These are phyloP conservation scores for Orchesella flavescens DNA, from an alignment of 2,888 invertebrate genomes.

Conservation along the genomic window DNA sequence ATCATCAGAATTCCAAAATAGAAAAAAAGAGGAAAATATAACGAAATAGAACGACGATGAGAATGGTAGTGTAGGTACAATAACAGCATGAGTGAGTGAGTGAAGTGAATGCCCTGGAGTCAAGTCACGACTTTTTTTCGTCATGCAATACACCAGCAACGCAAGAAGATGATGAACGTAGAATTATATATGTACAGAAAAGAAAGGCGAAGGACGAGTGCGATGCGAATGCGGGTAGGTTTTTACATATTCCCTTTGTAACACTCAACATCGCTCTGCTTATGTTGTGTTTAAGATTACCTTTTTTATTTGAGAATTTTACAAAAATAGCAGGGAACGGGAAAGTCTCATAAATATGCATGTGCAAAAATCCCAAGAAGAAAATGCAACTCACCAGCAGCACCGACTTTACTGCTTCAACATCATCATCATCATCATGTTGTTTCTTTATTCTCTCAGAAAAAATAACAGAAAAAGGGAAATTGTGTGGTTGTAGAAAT, in stretches of 20 bases:
- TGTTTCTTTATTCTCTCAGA: background rate
- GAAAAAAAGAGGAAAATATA: conserved; percentile 13
- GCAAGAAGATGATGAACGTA: no score
- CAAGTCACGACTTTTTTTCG: conserved; percentile 55
- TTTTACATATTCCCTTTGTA: background rate
- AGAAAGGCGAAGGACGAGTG: conserved; percentile 15
- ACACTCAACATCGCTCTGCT: background rate
- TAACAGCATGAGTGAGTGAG: background rate
- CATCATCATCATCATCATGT: background rate
- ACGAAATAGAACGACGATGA: background rate
- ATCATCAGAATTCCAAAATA: conserved; percentile 1
- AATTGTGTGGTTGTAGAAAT: background rate
- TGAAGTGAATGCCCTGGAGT: conserved; percentile 51
- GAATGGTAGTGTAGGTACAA: background rate
- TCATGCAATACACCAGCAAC: conserved; percentile 53
- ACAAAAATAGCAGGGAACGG: conserved; percentile 14
- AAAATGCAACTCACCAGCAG: conserved; percentile 23
- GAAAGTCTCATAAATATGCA: conserved; percentile 65
- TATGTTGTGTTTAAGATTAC: conserved; percentile 34
- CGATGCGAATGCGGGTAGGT: conserved; percentile 16
- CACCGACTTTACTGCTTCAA: background rate
- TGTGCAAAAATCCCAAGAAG: conserved; percentile 46
- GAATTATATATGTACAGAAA: conserved; percentile 28
- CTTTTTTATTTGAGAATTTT: conserved; percentile 29
- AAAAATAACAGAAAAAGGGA: background rate